Evolutionary conservation across 2,888 invertebrate genomes (phyloP).

Genomic region (Pristionchus entomophagus): DNA sequence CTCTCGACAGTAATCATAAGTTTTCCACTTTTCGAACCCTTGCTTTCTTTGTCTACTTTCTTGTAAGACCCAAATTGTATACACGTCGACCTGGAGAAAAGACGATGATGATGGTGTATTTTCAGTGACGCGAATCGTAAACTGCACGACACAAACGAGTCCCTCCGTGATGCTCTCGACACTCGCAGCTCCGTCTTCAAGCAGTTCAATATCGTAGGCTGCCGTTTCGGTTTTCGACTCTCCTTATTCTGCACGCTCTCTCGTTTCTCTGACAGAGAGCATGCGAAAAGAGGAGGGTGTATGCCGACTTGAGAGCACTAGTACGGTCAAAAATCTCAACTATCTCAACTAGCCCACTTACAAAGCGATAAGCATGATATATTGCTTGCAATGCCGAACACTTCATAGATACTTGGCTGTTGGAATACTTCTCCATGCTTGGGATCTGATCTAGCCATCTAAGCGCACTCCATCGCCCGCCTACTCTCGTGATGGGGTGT

Average conservation of each 20-base stretch:
- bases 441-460: too few species aligned
- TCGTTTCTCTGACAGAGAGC: too few species aligned
- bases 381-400: background rate
- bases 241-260: too few species aligned
- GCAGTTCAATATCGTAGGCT: slow-evolving; percentile 67
- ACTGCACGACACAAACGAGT: slow-evolving; percentile 81
- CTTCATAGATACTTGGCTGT: background rate
- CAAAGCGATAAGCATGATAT: background rate
- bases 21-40: too few species aligned
- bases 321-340: background rate
- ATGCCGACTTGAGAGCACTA: too few species aligned
- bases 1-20: too few species aligned
- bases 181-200: slow-evolving; percentile 62
- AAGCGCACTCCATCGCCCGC: slow-evolving; percentile 46
- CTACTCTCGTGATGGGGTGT: slow-evolving; percentile 33
- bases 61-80: too few species aligned
- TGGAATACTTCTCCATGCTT: too few species aligned
- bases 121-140: slow-evolving; percentile 80
- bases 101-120: background rate
- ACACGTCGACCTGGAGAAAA: too few species aligned
- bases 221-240: too few species aligned
- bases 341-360: background rate
- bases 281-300: too few species aligned
- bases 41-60: too few species aligned
- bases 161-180: slow-evolving; percentile 79